These are phyloP conservation scores for Aphis craccivora DNA, from an alignment of 1,140 invertebrate species.

Conservation along the genomic window DNA sequence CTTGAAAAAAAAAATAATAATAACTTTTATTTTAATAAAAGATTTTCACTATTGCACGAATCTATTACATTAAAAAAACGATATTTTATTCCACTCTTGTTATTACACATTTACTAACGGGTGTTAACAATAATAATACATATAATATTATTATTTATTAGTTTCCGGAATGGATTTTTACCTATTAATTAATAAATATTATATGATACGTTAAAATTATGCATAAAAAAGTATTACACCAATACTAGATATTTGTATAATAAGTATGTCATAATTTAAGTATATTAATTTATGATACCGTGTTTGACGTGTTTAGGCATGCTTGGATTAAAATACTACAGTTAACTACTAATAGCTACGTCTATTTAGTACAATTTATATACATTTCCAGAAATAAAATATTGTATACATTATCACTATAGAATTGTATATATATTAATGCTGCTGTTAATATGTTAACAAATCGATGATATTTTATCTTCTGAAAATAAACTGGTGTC, in stretches of 20 bases:
- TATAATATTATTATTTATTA: neutral
- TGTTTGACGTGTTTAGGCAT: too few relatives aligned
- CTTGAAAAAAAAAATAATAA: neutral
- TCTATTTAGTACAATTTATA: neutral
- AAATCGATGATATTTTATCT: neutral
- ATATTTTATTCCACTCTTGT: neutral
- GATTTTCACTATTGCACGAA: neutral
- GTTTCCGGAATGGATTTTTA: neutral
- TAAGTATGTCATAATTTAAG: neutral
- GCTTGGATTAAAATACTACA: neutral
- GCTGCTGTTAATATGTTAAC: neutral
- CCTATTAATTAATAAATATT: neutral
- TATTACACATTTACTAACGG: too few relatives aligned
- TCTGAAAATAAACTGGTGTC: neutral
- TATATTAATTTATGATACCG: too few relatives aligned
- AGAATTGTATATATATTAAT: neutral
- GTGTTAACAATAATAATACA: neutral
- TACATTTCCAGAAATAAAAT: neutral
- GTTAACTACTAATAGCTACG: neutral
- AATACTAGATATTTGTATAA: neutral
- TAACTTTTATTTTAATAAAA: constrained; percentile 9
- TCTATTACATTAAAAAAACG: neutral
- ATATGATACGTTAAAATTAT: neutral
- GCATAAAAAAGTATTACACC: neutral
- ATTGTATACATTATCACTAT: neutral